Base-by-base conservation (phyloP, 2,113 vertebrate species). In the Capreolus pygargus region DNA sequence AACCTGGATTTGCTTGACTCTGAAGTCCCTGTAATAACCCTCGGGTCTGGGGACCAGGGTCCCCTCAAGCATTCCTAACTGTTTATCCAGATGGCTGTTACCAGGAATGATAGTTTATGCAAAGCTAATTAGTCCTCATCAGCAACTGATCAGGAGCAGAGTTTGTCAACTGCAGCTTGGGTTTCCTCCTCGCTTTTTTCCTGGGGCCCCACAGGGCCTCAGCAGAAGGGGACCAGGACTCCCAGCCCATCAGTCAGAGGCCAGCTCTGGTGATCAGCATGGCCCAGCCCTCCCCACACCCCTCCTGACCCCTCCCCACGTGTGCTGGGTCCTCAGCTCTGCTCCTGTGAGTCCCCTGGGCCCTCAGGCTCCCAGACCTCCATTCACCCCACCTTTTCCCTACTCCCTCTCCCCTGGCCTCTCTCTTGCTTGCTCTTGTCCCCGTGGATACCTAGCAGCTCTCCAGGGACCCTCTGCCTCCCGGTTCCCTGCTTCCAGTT, bases 401-500 rank as follows among this genome's bases (percentile, higher is more conserved):
- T 55, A 1, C 3, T 3, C 13, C 4, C 70, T 30, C 1, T 23
- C 30, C 21, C 47, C 23, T 0, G 3, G 58, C 58, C 36, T 25
- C 47, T 43, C n/a, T 52, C 3, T 55, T 33, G 8, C 7, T 28
- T 36, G n/a, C 76, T 61, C 33, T 74, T 15, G 76, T 7, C 64
- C 64, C n/a, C 0, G 2, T 47, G 94, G 39, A 33, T 21, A 28
- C 43, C 25, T 30, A 33, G 45, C 3, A 28, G 6, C 67, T 70
- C 36, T 39, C 27, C 27, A 36, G 55, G 83, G 55, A 30, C 36
- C 15, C 15, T 57, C 36, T 85, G 54, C 15, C 54, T 85, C 83
- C 25, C 19, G n/a, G 5, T 16, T 85, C 36, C 1, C 0, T 1
- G 5, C 47, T 57, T 4, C 14, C 4, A 0, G 33, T 27, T 8